Evolutionary conservation across 2,888 invertebrate genomes (phyloP), one percentile per base, ranked within the genome.

Genomic region (Mesorhabditis sp.): DNA sequence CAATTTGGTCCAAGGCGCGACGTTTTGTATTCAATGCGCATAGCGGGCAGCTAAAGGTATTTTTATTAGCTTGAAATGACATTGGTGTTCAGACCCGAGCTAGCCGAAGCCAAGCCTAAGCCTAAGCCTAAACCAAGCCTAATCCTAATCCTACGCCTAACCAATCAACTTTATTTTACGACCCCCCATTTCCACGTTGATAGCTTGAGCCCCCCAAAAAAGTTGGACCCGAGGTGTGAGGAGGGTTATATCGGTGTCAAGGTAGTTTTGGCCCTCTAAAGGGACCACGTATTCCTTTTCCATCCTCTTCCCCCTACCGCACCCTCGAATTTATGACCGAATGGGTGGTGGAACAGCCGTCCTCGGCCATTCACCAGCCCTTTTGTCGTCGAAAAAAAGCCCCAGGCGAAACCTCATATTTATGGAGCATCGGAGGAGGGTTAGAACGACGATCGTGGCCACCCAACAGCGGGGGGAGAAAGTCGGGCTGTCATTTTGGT

Each of bases 21-120:
- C 85, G 73, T 70, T 83, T 82, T 6, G 81, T 81, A 72, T 85
- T 85, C 67, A 85, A 66, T 2, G 80, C 80, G 70, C 85, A 85
- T 2, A 82, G 67, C 4, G 76, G 69, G 67, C 84, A 84, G 5
- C 84, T 84, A 65, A 67, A 82, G 68, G 44, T 15, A 5, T 61
- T 61, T 41, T 66, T 45, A n/a, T 4, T 44, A 5, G 15, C 45
- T 7, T 13, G 3, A 6, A n/a, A 15, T 7, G 7, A 63, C n/a
- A 7, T 63, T 7, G 15, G 7, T 63, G 63, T 3, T 63, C 3
- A 7, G 7, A 28, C 28, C 28, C 28, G 28, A 28, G 28, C 28
- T 28, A 28, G 28, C 28, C 28, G 28, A 28, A 28, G 28, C 2
- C 28, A 28, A 28, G 28, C 28, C 28, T 28, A 28, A 28, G 28